phyloP scores from a whole-genome alignment of 2,113 vertebrate genomes.

The Lontra canadensis region DNA sequence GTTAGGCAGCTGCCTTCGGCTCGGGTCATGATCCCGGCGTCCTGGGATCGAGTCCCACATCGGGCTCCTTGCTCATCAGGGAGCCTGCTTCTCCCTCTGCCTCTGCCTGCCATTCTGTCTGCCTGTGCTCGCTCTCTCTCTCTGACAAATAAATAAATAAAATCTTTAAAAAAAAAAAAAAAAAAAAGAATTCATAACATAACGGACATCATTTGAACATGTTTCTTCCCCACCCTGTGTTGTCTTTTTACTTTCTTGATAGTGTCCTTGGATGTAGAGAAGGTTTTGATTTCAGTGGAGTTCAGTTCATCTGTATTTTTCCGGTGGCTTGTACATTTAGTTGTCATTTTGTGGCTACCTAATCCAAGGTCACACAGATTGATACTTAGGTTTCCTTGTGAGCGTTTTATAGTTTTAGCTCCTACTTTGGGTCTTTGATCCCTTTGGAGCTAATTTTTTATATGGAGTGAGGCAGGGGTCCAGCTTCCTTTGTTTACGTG shows the following conservation, averaged over 20 bases:
- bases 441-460: constrained; percentile 5
- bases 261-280: background rate
- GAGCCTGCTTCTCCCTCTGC: no score
- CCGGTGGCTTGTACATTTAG: background rate
- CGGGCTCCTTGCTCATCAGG: no score
- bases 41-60: no score
- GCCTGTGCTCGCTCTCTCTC: no score
- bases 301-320: background rate
- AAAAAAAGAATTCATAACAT: background rate
- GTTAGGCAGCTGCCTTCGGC: no score
- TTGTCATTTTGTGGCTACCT: constrained; percentile 1
- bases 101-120: no score
- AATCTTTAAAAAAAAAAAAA: no score
- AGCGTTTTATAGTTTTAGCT: background rate
- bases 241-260: constrained; percentile 26
- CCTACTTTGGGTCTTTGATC: background rate
- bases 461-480: background rate
- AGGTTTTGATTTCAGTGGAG: background rate
- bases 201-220: background rate
- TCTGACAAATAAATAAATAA: no score
- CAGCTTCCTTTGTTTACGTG: background rate
- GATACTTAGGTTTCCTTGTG: background rate
- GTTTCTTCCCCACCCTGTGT: background rate
- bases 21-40: no score
- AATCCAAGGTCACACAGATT: background rate